Evolutionary conservation across 2,113 vertebrate species (phyloP).

Genomic region (Phoenicopterus ruber): DNA sequence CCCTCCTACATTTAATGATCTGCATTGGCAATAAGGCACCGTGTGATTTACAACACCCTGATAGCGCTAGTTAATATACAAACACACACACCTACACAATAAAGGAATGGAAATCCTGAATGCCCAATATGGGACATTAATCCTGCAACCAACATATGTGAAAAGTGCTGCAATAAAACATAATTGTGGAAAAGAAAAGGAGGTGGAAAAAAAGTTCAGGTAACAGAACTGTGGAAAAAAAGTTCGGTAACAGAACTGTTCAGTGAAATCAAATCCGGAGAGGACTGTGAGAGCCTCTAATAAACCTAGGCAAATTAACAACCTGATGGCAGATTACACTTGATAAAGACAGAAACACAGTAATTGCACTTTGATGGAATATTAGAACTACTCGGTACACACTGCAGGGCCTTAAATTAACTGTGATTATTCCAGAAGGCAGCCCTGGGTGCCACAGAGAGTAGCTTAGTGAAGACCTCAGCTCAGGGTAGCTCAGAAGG

Average conservation of each 20-base stretch:
- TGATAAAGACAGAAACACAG: background rate
- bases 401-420: background rate
- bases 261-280: background rate
- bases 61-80: background rate
- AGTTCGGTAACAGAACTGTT: too few species aligned
- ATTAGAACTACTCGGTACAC: background rate
- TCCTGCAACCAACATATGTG: background rate
- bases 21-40: background rate
- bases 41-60: background rate
- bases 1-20: background rate
- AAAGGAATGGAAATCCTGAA: background rate
- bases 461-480: background rate
- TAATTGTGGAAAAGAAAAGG: background rate
- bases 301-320: slow-evolving; percentile 8
- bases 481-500: background rate
- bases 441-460: background rate
- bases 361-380: background rate
- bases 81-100: background rate
- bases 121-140: background rate
- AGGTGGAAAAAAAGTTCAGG: background rate
- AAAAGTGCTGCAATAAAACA: background rate
- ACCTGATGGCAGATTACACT: background rate
- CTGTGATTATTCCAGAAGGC: background rate
- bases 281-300: background rate
- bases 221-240: too few species aligned